Base-by-base conservation (phyloP, 2,113 vertebrate species). In the Leptobrachium ailaonicum region DNA sequence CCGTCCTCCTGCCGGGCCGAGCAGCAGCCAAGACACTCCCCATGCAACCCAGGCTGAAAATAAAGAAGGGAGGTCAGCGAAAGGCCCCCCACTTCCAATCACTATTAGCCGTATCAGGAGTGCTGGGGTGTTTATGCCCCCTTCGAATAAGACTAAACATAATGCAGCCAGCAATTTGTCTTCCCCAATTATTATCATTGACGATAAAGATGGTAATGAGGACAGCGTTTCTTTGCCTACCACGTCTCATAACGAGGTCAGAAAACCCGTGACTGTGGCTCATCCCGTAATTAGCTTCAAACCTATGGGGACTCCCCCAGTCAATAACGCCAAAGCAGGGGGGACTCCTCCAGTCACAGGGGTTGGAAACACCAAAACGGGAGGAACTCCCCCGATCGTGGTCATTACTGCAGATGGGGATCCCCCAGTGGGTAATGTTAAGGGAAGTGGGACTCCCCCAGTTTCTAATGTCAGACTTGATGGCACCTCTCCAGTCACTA, bases 161-260 rank as follows among this genome's bases (percentile, higher is more conserved):
- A 73, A 2, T 6, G 71, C 68, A 11, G 2, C 2, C 20, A 73
- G 41, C 7, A 45, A 45, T 7, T 40, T 14, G 60, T 32, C 78
- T 1, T 14, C 54, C 9, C 11, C 71, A 45, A 74, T 80, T 2
- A 80, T 80, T 45, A 80, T 80, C 9, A 80, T 80, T 41, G 78
- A 80, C 50, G 78, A 80, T 54, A 74, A 74, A 50, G 78, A 80
- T 41, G 6, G 11, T 0, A 72, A 74, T 2, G 6, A 3, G 13
- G 8, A 7, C 2, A 43, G n/a, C 2, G 32, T 8, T 41, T 43
- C n/a, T 2, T 8, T 45, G 7, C 40, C 58, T 6, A 20, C 5
- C 45, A 50, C 41, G 9, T 20, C 70, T 6, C 50, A 53, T 60
- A 73, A 56, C 8, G 77, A 73, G 9, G 8, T 2, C 13, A 1